Base-by-base conservation (phyloP, 2,797 vertebrate genomes). In the Thalassophryne amazonica region DNA sequence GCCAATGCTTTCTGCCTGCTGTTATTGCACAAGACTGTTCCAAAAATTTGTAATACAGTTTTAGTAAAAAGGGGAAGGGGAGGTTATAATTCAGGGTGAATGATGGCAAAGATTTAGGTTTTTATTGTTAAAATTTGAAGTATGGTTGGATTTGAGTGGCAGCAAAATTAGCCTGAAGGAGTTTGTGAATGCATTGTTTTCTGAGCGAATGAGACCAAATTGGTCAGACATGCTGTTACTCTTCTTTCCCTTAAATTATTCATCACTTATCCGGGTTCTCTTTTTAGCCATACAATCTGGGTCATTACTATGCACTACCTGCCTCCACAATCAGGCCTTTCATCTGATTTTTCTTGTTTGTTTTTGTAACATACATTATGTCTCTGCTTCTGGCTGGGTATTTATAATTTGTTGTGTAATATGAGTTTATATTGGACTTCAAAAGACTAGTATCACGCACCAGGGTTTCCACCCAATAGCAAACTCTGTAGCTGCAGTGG, bases 1-100 rank as follows among this genome's bases (percentile, higher is more conserved):
- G 48, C 52, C 62, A 70, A 16, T 57, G 28, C 31, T 55, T 24
- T 36, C 39, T 17, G 30, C 35, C 23, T 55, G 19, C 4, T 41
- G 34, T 17, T 54, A 25, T 62, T 68, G 61, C 45, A 35, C 41
- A 63, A 55, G 16, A 25, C 3, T 27, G 31, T 27, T n/a, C n/a
- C n/a, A n/a, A n/a, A n/a, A n/a, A n/a, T n/a, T n/a, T n/a, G n/a
- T n/a, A n/a, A n/a, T n/a, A n/a, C n/a, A n/a, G n/a, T n/a, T n/a
- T n/a, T n/a, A n/a, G n/a, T n/a, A n/a, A n/a, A n/a, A n/a, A n/a
- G n/a, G n/a, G n/a, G n/a, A n/a, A n/a, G n/a, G n/a, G n/a, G n/a
- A n/a, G n/a, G n/a, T 17, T 19, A 21, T 28, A 9, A 15, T 51
- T 16, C 6, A 52, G 14, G 29, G 60, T 33, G 17, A 16, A 42